Evolutionary conservation across 2,888 invertebrate genomes (phyloP).

Genomic region (Drosophila macrothrix): DNA sequence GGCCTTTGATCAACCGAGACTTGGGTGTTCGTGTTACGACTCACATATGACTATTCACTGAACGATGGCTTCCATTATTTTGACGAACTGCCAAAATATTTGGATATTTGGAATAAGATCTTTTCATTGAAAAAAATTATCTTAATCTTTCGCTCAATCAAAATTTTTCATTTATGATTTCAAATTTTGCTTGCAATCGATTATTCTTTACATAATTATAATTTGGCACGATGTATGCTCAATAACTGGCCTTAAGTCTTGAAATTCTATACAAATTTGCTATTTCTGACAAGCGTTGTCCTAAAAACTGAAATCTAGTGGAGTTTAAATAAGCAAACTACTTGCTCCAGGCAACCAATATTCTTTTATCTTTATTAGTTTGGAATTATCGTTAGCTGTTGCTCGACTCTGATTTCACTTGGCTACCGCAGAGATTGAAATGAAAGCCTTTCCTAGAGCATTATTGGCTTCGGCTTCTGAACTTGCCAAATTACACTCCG

Average conservation of each 20-base stretch:
- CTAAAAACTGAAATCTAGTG: no score
- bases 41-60: neutral
- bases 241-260: neutral
- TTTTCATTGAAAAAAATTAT: no score
- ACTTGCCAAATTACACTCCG: conserved; percentile 43
- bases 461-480: conserved; percentile 48
- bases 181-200: neutral
- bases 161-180: neutral
- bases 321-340: conserved; percentile 6
- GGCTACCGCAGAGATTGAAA: conserved; percentile 38
- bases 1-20: neutral
- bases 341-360: neutral
- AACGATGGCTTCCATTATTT: neutral
- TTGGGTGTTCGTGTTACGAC: neutral
- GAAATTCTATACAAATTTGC: no score
- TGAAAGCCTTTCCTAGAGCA: conserved; percentile 50
- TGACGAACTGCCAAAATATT: neutral
- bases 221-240: neutral
- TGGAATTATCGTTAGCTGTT: conserved; percentile 1
- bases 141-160: no score
- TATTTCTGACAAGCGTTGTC: no score
- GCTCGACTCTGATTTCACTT: conserved; percentile 22
- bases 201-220: neutral
- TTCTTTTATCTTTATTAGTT: neutral
- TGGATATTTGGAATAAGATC: neutral